Evolutionary conservation across 2,888 invertebrate species (phyloP).

Genomic region (Spilosoma lubricipeda): DNA sequence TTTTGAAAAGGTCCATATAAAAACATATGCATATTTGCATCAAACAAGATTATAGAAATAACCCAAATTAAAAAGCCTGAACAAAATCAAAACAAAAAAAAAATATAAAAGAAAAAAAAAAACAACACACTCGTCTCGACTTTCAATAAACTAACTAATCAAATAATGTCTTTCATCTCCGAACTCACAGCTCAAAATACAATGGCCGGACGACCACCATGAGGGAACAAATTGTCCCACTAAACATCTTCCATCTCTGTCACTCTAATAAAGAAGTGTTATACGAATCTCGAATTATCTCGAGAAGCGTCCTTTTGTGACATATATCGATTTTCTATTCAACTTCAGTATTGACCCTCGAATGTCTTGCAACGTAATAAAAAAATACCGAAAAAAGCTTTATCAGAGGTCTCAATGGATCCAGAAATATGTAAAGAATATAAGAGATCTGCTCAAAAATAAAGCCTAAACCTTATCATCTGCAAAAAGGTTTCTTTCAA

Average conservation of each 20-base stretch:
- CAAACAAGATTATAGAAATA: neutral
- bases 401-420: neutral
- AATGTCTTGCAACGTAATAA: slow-evolving; percentile 7
- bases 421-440: neutral
- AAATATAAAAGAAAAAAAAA: neutral
- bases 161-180: slow-evolving; percentile 9
- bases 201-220: slow-evolving; percentile 6
- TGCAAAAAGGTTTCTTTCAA: neutral
- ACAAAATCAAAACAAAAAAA: no score
- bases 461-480: neutral
- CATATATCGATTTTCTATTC: slow-evolving; percentile 40
- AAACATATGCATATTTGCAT: neutral
- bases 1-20: neutral
- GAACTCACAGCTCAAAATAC: slow-evolving; percentile 6
- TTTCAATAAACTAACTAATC: slow-evolving; percentile 8
- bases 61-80: neutral
- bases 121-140: neutral
- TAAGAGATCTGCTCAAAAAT: neutral
- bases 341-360: slow-evolving; percentile 15
- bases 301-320: slow-evolving; percentile 34
- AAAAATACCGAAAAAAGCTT: neutral
- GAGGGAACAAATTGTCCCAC: slow-evolving; percentile 21
- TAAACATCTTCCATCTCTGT: slow-evolving; percentile 35
- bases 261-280: slow-evolving; percentile 41
- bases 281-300: slow-evolving; percentile 42